phyloP scores from a whole-genome alignment of 1,140 invertebrate genomes.

The Cyclargus thomasi region DNA sequence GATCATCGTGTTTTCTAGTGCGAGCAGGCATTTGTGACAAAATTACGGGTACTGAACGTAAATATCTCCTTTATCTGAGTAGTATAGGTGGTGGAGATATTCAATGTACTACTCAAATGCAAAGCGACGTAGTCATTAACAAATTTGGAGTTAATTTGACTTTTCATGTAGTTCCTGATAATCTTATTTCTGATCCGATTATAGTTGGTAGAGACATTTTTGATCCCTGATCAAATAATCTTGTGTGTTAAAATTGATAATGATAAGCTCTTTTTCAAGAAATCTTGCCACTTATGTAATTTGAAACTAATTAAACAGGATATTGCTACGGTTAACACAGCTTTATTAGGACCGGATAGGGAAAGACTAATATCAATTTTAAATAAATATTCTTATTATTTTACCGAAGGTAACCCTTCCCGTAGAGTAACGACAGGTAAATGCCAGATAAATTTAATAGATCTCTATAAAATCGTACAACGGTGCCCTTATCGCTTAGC shows the following conservation, averaged over 20 bases:
- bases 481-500: conserved; percentile 22
- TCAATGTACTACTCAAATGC: conserved; percentile 17
- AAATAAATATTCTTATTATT: conserved; percentile 18
- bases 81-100: conserved; percentile 24
- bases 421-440: conserved; percentile 18
- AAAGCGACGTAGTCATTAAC: conserved; percentile 16
- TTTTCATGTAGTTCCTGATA: conserved; percentile 30
- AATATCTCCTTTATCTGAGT: conserved; percentile 21
- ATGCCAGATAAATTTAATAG: conserved; percentile 19
- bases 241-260: conserved; percentile 22
- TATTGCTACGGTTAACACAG: conserved; percentile 22
- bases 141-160: conserved; percentile 19
- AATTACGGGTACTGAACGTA: conserved; percentile 25
- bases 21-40: conserved; percentile 20
- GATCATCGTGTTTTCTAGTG: conserved; percentile 28
- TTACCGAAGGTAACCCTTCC: conserved; percentile 23
- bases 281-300: conserved; percentile 11
- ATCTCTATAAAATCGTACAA: conserved; percentile 25
- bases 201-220: conserved; percentile 25
- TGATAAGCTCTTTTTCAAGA: conserved; percentile 21
- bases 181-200: conserved; percentile 19
- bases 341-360: conserved; percentile 21
- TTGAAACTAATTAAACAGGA: not conserved
- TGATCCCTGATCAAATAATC: not conserved
- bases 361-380: conserved; percentile 5